Conservation (phyloP, 2,888 invertebrate species). For the Acanthococcus lagerstroemiae region DNA sequence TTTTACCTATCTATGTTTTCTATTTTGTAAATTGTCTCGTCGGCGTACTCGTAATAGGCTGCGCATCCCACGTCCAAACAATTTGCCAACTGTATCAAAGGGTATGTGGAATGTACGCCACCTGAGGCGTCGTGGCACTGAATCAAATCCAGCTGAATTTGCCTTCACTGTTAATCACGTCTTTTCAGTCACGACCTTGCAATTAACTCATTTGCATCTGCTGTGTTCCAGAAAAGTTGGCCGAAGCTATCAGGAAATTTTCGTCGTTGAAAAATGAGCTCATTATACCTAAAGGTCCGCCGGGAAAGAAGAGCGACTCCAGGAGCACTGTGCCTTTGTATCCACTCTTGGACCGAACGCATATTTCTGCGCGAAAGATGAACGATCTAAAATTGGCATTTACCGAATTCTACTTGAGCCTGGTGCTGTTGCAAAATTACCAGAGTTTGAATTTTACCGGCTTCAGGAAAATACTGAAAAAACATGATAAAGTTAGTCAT, state of each 20-base stretch:
- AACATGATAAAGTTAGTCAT: slow-evolving; percentile 83
- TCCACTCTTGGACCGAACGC: slow-evolving; percentile 31
- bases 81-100: no score
- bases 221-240: slow-evolving; percentile 74
- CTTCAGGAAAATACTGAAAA: slow-evolving; percentile 97
- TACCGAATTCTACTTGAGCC: slow-evolving; percentile 94
- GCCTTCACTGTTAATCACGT: no score
- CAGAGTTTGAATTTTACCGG: slow-evolving; percentile 98
- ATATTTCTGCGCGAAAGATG: slow-evolving; percentile 38
- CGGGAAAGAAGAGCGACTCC: slow-evolving; percentile 19
- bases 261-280: slow-evolving; percentile 82
- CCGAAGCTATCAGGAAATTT: slow-evolving; percentile 92
- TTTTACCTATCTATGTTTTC: no score
- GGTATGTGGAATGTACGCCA: no score
- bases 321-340: not conserved
- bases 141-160: no score
- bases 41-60: no score
- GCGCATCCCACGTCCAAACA: no score
- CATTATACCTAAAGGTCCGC: slow-evolving; percentile 40
- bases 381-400: slow-evolving; percentile 89
- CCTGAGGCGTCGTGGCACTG: no score
- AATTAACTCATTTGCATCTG: no score
- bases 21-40: no score
- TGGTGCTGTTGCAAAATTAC: slow-evolving; percentile 94
- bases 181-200: no score